A percentile compares a stretch with the other conserved stretches of the same genome.
Evolutionary conservation across 2,797 vertebrate species (phyloP).

Genomic region (Simalia tracyae): DNA sequence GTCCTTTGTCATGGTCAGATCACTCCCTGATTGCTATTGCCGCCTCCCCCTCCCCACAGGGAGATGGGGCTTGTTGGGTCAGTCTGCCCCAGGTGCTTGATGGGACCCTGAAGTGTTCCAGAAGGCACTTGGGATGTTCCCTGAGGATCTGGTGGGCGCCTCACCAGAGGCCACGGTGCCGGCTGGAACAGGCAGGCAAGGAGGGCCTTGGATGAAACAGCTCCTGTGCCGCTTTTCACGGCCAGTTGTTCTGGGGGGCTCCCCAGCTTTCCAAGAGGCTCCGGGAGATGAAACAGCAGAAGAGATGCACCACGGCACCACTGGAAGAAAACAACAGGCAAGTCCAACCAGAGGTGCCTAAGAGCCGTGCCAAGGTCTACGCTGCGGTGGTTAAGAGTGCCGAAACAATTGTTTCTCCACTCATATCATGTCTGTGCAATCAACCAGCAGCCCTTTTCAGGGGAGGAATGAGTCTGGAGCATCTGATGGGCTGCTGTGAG

Average conservation of each 20-base stretch:
- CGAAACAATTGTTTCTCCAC: neutral
- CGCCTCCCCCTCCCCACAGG: neutral
- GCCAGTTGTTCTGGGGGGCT: neutral
- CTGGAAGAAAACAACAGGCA: neutral
- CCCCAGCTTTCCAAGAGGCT: neutral
- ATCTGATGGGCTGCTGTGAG: neutral
- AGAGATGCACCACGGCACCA: neutral
- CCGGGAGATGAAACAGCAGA: neutral
- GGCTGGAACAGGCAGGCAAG: neutral
- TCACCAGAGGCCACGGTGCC: neutral
- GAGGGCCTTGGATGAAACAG: neutral
- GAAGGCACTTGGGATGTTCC: neutral
- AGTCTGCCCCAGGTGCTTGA: neutral
- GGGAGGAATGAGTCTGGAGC: neutral
- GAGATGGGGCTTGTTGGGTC: neutral
- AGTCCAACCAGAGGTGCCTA: neutral
- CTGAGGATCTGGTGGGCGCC: neutral
- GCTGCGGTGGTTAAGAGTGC: rapidly evolving
- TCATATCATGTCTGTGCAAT: neutral
- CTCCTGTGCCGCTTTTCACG: neutral
- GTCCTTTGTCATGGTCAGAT: neutral
- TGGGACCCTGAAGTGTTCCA: neutral
- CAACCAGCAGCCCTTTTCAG: neutral
- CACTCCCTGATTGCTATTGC: neutral
- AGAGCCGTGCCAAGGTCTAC: neutral